A percentile compares a stretch with the other conserved stretches of the same genome.
phyloP scores from a whole-genome alignment of 2,888 invertebrate species.

The Acleris emargana region DNA sequence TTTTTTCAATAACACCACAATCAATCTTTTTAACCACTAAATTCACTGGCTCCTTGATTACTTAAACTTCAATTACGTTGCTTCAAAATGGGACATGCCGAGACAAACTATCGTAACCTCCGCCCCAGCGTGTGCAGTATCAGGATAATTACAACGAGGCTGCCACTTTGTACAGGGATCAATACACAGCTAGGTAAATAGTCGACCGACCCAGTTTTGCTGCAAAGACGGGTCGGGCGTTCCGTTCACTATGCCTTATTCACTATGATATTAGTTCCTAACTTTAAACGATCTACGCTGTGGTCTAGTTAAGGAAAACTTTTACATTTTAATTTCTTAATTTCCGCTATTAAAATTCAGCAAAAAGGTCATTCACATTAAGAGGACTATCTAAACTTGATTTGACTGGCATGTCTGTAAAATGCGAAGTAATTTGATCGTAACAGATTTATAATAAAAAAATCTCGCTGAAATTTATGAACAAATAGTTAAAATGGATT shows the following conservation, averaged over 20 bases:
- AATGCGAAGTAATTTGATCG: no score
- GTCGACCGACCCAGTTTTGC: not conserved
- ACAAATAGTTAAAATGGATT: no score
- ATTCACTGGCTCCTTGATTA: not conserved
- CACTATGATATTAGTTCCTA: not conserved
- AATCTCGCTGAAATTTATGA: no score
- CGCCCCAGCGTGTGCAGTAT: not conserved
- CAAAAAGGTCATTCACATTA: no score
- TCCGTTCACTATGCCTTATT: not conserved
- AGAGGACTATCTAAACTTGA: no score
- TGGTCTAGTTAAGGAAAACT: no score
- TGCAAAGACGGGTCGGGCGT: not conserved
- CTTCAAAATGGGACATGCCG: not conserved
- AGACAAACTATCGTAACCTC: constrained; percentile 5
- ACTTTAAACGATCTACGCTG: not conserved
- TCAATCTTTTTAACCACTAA: not conserved
- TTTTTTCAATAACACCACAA: no score
- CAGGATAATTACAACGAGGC: constrained; percentile 4
- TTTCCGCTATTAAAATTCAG: no score
- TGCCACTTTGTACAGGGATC: constrained; percentile 8
- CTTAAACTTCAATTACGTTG: not conserved
- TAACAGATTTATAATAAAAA: no score
- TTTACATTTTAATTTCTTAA: no score
- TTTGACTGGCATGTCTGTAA: no score
- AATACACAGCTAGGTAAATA: constrained; percentile 14